Evolutionary conservation across 1,140 invertebrate species (phyloP).

Genomic region (Brachionus asplanchnoidis): DNA sequence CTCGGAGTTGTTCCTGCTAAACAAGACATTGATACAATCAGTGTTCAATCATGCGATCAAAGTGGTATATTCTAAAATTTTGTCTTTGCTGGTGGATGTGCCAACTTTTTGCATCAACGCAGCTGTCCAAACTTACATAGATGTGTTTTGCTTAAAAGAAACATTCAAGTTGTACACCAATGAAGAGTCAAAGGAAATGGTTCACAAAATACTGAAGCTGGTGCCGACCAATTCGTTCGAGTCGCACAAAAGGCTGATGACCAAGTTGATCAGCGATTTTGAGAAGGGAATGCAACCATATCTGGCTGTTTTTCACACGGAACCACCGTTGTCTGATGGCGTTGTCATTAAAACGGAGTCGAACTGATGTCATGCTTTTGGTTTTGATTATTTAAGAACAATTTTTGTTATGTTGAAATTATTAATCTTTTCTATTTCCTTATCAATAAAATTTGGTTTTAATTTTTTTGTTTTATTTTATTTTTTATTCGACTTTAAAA

Average conservation of each 20-base stretch:
- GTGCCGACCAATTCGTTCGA: slow-evolving; percentile 5
- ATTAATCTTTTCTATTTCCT: background rate
- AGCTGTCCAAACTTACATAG: slow-evolving; percentile 17
- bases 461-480: background rate
- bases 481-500: background rate
- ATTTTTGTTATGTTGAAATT: background rate
- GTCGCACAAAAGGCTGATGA: background rate
- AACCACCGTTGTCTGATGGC: background rate
- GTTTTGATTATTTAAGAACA: background rate
- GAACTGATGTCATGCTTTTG: background rate
- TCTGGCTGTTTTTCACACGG: slow-evolving; percentile 23
- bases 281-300: slow-evolving; percentile 19
- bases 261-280: background rate
- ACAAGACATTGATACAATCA: slow-evolving; percentile 9
- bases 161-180: slow-evolving; percentile 28
- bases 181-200: slow-evolving; percentile 15
- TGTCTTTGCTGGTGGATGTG: background rate
- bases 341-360: background rate
- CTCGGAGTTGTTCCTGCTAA: slow-evolving; percentile 28
- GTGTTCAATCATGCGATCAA: slow-evolving; percentile 9
- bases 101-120: background rate
- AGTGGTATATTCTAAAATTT: background rate
- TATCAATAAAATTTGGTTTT: background rate
- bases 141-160: slow-evolving; percentile 33
- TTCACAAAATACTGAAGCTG: slow-evolving; percentile 3